Evolutionary conservation across 2,888 invertebrate genomes (phyloP), one percentile per base, ranked within the genome.

Genomic region (Trisateles emortualis): DNA sequence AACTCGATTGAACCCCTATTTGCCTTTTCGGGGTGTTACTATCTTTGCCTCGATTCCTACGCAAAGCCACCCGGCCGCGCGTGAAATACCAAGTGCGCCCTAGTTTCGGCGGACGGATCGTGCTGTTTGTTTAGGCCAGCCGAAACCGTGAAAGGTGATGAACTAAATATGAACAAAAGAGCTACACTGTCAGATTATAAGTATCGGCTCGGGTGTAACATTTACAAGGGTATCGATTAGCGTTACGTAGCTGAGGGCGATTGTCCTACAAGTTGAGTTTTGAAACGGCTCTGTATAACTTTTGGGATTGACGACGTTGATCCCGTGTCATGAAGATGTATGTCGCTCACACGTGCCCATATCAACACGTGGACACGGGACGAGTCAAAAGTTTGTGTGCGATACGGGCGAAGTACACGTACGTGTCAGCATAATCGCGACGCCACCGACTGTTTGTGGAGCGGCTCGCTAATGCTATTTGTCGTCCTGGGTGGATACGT

Each of bases 31-130:
- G 87, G 84, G 85, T 82, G 85, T 86, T 87, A 88, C 85, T 88
- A 90, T 89, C 88, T 88, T 78, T 87, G 84, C 83, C 81, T 85
- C 89, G 82, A 88, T 88, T 90, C 86, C 83, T 85, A 85, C 84
- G 87, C 81, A 89, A 89, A 89, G 87, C 86, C 83, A 79, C 78
- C 81, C 84, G 80, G 82, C 83, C 89, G 87, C 89, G 88, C 88
- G 88, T 89, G 87, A 88, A 91, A 92, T 91, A 92, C 91, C 88
- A 92, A 93, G 86, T 89, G 86, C 88, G 93, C 84, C 92, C 89
- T 82, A 87, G 88, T 93, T 92, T 87, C 86, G 81, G 72, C 75
- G 83, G 83, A 84, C 84, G 87, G 88, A 85, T 88, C 88, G 77
- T 82, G 78, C 76, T 88, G 87, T 90, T 92, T 92, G 90, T 90